These are phyloP conservation scores for Tromatobia lineatoria DNA, from an alignment of 2,888 invertebrate species.

Conservation along the genomic window DNA sequence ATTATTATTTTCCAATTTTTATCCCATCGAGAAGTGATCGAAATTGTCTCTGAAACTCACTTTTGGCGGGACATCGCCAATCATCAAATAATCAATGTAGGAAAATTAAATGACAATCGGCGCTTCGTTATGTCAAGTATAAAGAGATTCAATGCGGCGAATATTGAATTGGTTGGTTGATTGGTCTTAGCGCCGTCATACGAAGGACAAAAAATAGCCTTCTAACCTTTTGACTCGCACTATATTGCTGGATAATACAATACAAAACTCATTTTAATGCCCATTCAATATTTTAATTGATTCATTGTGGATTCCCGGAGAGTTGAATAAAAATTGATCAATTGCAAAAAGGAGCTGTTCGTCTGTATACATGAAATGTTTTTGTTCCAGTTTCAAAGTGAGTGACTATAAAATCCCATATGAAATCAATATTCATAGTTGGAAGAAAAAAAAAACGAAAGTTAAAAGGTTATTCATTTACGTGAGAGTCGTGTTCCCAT, in stretches of 20 bases:
- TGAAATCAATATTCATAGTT: background rate
- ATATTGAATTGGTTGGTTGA: background rate
- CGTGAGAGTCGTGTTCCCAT: background rate
- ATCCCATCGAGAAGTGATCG: too few species aligned
- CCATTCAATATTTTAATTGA: too few species aligned
- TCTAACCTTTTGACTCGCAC: background rate
- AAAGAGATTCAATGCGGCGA: background rate
- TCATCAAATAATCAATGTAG: background rate
- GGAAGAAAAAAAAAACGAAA: background rate
- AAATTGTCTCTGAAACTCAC: too few species aligned
- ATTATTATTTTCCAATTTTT: too few species aligned
- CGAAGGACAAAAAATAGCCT: background rate
- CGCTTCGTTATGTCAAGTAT: background rate
- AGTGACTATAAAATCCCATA: background rate
- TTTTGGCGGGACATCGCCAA: too few species aligned
- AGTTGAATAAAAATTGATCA: background rate
- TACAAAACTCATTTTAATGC: too few species aligned
- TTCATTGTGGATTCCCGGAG: too few species aligned
- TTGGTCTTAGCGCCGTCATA: background rate
- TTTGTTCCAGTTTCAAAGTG: background rate
- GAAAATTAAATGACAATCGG: slow-evolving; percentile 8
- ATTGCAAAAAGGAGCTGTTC: background rate
- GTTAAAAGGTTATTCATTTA: background rate
- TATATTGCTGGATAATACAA: background rate
- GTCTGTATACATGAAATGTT: background rate